Conservation (phyloP, 2,797 vertebrate genomes). For the Philypnodon macrostomus region DNA sequence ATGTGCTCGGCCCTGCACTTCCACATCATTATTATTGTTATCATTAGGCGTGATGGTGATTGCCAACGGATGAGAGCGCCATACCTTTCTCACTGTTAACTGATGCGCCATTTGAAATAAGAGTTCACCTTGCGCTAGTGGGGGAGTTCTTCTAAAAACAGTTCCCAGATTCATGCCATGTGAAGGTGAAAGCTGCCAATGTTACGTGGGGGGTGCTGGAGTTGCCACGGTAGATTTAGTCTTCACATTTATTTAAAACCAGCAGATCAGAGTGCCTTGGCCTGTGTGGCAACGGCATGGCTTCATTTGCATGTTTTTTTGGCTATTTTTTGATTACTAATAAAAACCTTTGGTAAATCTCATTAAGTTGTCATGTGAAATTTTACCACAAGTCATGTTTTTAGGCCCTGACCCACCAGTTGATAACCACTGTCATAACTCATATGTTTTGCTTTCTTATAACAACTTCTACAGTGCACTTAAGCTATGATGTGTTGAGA, state of each 20-base stretch:
- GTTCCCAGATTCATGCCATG: constrained; percentile 3
- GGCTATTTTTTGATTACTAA: constrained; percentile 2
- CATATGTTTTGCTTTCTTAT: not conserved
- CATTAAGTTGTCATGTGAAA: too few species aligned
- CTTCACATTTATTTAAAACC: not conserved
- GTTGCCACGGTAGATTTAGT: not conserved
- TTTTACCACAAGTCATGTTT: too few species aligned
- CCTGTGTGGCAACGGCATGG: not conserved
- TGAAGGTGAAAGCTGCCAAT: constrained; percentile 40
- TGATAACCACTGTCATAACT: not conserved
- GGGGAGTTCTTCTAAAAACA: constrained; percentile 13
- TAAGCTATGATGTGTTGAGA: not conserved
- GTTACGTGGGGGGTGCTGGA: not conserved
- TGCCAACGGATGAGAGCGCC: constrained; percentile 52
- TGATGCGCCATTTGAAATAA: constrained; percentile 22
- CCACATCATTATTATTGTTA: constrained; percentile 64
- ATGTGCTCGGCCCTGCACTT: constrained; percentile 16
- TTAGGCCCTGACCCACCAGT: not conserved
- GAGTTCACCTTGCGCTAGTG: constrained; percentile 49
- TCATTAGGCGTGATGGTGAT: constrained; percentile 68
- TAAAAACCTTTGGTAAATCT: too few species aligned
- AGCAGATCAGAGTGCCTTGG: not conserved
- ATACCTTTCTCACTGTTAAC: constrained; percentile 20
- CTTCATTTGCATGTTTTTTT: constrained; percentile 6
- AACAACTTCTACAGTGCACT: not conserved